Conservation (phyloP, 2,797 vertebrate genomes). For the Gymnothorax reevesii region DNA sequence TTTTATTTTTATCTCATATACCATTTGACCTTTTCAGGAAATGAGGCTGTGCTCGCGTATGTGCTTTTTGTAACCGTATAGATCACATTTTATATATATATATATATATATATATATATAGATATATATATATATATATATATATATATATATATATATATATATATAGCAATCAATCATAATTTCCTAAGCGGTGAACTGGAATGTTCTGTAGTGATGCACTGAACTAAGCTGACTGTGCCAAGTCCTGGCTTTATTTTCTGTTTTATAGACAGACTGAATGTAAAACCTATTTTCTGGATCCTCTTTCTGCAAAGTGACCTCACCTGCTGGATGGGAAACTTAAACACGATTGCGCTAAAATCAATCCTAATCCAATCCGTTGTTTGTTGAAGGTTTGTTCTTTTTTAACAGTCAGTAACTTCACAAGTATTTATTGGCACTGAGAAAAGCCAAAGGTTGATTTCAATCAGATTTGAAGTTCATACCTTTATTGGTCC, state of each 20-base stretch:
- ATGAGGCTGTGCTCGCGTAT: too few relatives aligned
- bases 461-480: conserved; percentile 4
- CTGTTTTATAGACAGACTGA: background rate
- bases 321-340: background rate
- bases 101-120: background rate
- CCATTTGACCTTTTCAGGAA: too few relatives aligned
- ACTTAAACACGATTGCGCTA: background rate
- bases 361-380: conserved; percentile 7
- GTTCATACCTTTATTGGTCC: background rate
- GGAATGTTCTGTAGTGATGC: background rate
- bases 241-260: background rate
- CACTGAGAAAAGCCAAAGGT: background rate
- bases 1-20: too few relatives aligned
- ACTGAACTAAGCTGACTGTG: background rate
- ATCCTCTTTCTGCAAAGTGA: background rate
- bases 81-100: too few relatives aligned
- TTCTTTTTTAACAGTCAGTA: background rate
- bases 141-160: background rate
- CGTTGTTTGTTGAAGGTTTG: background rate
- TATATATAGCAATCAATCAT: background rate
- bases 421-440: background rate
- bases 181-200: background rate
- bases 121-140: too few relatives aligned
- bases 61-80: too few relatives aligned
- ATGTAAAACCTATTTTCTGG: conserved; percentile 1